Evolutionary conservation across 2,888 invertebrate genomes (phyloP), one percentile per base, ranked within the genome.

Genomic region (Exephanes ischioxanthus): DNA sequence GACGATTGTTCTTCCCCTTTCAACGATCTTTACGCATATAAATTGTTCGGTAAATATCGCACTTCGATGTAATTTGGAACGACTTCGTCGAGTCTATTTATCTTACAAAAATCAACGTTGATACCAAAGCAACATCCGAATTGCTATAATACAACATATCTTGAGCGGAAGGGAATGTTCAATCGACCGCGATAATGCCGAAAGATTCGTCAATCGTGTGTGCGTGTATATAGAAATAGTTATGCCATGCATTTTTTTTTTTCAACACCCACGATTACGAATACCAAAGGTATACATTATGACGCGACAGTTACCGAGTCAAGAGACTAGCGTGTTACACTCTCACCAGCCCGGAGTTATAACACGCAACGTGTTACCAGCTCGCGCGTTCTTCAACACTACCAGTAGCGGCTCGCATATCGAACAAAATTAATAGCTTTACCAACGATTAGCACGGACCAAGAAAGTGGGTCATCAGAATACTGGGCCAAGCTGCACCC

Each of bases 391-490:
- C 30, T 30, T n/a, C 33, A 48, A 66, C 41, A 48, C 51, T 14
- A 71, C 55, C 37, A 76, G 22, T 37, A 19, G 48, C 33, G 37
- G 51, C 48, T 41, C 14, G 48, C 45, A 80, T 76, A 80, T 85
- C 82, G 79, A 76, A 82, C 55, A 41, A 76, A 85, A 85, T 85
- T 48, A 82, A 79, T 85, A 81, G 81, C 61, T 79, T 79, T 71
- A 45, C 71, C 11, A 48, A 79, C 79, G 76, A 82, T 85, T 82
- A 85, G 76, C 82, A 67, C 61, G 48, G 78, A 58, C 19, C 19
- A 76, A 58, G 55, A 79, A 85, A 82, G 75, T 85, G 79, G 85
- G 79, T 85, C 76, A 85, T 76, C 75, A 72, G 79, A 67, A 75
- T 79, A 79, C 41, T 72, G 63, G 79, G 67, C 11, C 79, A 41